These are phyloP conservation scores for Brachionus sp. DNA, from an alignment of 1,140 invertebrate species.

Conservation along the genomic window DNA sequence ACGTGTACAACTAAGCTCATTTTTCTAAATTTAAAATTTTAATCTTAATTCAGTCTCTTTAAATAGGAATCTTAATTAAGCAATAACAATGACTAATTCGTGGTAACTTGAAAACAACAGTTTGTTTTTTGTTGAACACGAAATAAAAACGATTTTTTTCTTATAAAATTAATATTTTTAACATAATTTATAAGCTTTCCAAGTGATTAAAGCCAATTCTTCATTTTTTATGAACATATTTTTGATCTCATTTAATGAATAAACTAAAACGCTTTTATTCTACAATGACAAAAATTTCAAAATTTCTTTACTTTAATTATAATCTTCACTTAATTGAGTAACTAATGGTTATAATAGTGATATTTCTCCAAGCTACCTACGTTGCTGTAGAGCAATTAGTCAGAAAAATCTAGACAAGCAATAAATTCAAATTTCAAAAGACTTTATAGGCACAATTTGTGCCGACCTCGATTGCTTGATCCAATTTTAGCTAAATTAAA, in stretches of 20 bases:
- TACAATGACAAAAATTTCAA: background rate
- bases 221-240: background rate
- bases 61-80: background rate
- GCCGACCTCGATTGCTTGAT: no score
- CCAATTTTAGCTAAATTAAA: no score
- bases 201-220: background rate
- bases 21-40: background rate
- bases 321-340: background rate
- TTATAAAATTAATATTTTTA: background rate
- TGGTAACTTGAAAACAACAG: constrained; percentile 10
- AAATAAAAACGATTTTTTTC: background rate
- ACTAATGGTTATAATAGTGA: background rate
- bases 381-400: no score
- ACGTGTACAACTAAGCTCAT: background rate
- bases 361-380: no score
- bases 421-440: no score
- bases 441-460: no score
- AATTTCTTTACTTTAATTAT: background rate
- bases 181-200: constrained; percentile 15
- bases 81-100: constrained; percentile 3
- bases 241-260: background rate
- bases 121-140: background rate
- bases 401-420: no score
- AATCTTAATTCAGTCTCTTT: background rate
- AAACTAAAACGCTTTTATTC: background rate